Evolutionary conservation across 2,888 invertebrate genomes (phyloP), one percentile per base, ranked within the genome.

Genomic region (Eupithecia centaureata): DNA sequence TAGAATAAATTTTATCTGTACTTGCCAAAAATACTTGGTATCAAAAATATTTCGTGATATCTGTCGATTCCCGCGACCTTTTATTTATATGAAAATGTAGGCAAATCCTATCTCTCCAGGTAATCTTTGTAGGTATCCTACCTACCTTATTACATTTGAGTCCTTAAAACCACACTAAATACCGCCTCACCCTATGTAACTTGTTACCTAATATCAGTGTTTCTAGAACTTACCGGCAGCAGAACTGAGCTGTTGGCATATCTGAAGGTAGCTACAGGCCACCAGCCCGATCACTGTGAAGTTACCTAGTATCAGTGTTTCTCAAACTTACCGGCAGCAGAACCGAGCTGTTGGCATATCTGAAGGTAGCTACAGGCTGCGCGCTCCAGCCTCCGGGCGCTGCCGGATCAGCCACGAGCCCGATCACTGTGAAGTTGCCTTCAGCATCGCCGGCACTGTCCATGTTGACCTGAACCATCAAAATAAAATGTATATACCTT

Each of bases 371-470:
- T 1, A 97, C 96, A 0, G 96, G 96, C 77, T 95, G 95, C 89
- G 97, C 96, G 67, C 95, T 95, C 95, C 96, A 95, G 22, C 95
- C 94, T 0, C 94, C 89, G 0, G 94, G 88, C 0, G 93, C 94
- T 12, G 92, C 88, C 4, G 87, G 82, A 77, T 96, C 95, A 57
- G 95, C 95, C 71, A 96, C 93, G 61, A 97, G 89, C 0, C 97
- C 96, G 28, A 98, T 95, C 0, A 98, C 96, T 0, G 98, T 97
- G 88, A 97, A 98, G 89, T 98, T 98, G 0, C 98, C 98, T 82
- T 98, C 97, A 0, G 98, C 98, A 80, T 98, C 98, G 0, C 98
- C 98, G 73, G 97, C 96, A 3, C 94, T 95, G 84, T 98, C 98
- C 80, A 98, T 97, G 77, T 95, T 96, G 12, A 97, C 96, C 97